A percentile compares a stretch with the other conserved stretches of the same genome.
phyloP scores from a whole-genome alignment of 2,888 invertebrate genomes.

The Ormyrus labotus region DNA sequence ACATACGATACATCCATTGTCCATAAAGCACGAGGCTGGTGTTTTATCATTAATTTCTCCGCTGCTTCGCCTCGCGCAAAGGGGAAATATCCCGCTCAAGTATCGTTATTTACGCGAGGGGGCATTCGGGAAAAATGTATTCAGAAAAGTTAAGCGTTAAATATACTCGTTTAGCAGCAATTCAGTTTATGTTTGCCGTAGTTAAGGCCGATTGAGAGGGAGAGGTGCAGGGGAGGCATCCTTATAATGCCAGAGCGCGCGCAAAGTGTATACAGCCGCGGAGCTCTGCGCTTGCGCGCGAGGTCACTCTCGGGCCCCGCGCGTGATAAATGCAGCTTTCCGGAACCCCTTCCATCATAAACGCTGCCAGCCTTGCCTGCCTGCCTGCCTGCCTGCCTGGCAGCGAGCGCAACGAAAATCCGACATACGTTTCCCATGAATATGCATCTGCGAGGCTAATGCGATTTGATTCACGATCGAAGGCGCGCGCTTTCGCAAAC shows the following conservation, averaged over 20 bases:
- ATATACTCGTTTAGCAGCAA: not conserved
- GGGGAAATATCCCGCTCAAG: too few species aligned
- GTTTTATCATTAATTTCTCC: too few species aligned
- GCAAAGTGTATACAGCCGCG: not conserved
- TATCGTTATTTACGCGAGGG: too few species aligned
- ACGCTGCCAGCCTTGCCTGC: not conserved
- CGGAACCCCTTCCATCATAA: slow-evolving; percentile 26
- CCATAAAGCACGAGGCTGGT: too few species aligned
- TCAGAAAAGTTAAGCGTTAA: too few species aligned
- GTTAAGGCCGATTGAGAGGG: slow-evolving; percentile 14
- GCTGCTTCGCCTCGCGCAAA: too few species aligned
- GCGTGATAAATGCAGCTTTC: slow-evolving; percentile 28
- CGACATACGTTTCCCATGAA: slow-evolving; percentile 55
- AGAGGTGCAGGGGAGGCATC: not conserved
- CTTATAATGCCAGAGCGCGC: too few species aligned
- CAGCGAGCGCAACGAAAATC: slow-evolving; percentile 41
- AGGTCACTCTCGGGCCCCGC: not conserved
- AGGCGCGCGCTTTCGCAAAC: not conserved
- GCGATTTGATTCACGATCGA: slow-evolving; percentile 57
- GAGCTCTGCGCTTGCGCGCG: slow-evolving; percentile 3
- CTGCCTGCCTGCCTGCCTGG: slow-evolving; percentile 3
- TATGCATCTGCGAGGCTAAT: slow-evolving; percentile 57
- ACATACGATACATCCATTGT: too few species aligned
- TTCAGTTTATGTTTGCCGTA: slow-evolving; percentile 20
- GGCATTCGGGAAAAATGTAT: too few species aligned